Percentiles rank a stretch among this genome's conserved stretches.
Conservation (phyloP, 2,797 vertebrate genomes). For the Odontamblyopus lacepedii region DNA sequence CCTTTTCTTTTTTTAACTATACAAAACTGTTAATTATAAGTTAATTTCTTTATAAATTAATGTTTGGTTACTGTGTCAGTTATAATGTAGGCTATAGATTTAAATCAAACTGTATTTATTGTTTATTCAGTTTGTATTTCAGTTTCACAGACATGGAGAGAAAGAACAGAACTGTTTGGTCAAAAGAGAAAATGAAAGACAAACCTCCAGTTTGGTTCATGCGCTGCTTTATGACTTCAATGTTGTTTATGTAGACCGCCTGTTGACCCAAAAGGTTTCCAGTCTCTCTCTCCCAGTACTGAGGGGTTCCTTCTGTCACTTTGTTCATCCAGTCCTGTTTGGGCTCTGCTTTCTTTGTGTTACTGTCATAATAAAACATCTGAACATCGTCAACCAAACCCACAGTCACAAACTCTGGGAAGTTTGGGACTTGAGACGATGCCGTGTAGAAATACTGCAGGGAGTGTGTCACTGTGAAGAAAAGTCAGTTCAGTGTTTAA, state of each 20-base stretch:
- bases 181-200: constrained; percentile 21
- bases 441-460: constrained; percentile 42
- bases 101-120: background rate
- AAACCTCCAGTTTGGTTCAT: constrained; percentile 69
- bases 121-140: background rate
- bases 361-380: constrained; percentile 28
- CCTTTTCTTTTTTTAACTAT: too few relatives aligned
- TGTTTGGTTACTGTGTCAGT: too few relatives aligned
- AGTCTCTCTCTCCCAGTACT: constrained; percentile 16
- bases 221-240: background rate
- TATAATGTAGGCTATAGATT: too few relatives aligned
- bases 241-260: background rate
- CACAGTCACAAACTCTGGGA: constrained; percentile 53
- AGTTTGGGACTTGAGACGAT: constrained; percentile 29
- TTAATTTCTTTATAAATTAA: too few relatives aligned
- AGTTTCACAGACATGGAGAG: background rate
- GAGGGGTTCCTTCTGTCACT: background rate
- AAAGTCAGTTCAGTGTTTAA: background rate
- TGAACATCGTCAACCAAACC: constrained; percentile 42
- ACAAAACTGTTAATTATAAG: too few relatives aligned
- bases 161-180: constrained; percentile 10
- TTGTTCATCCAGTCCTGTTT: constrained; percentile 55
- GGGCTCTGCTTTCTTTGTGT: background rate
- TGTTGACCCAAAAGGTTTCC: too few relatives aligned
- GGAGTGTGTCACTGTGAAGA: constrained; percentile 43